Evolutionary conservation across 2,113 vertebrate species (phyloP).

Genomic region (Cyanocitta stelleri): DNA sequence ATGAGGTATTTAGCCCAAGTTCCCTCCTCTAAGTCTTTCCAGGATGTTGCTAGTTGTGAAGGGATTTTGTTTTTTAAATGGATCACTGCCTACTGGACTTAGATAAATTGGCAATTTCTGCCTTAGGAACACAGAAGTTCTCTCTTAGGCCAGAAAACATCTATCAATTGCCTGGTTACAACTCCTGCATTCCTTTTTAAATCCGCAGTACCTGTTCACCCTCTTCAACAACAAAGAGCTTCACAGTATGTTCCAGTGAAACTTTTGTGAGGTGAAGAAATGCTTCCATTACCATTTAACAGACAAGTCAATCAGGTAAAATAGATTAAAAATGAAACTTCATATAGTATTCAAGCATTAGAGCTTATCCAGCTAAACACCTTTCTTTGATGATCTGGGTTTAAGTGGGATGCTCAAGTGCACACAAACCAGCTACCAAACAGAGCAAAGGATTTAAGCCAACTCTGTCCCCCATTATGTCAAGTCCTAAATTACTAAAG

Average conservation of each 20-base stretch:
- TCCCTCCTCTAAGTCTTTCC: neutral
- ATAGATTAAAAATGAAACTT: neutral
- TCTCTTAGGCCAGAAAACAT: conserved; percentile 2
- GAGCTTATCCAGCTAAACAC: neutral
- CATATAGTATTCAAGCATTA: neutral
- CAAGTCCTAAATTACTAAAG: neutral
- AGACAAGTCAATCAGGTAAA: neutral
- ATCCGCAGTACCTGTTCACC: neutral
- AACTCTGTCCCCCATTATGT: neutral
- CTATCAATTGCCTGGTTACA: conserved; percentile 25
- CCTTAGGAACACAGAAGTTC: conserved; percentile 31
- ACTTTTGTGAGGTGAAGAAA: neutral
- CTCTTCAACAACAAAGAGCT: neutral
- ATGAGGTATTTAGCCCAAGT: neutral
- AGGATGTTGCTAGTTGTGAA: neutral
- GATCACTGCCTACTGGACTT: conserved; percentile 9
- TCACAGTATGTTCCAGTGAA: neutral
- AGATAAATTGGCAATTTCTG: conserved; percentile 45
- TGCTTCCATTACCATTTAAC: neutral
- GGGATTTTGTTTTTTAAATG: conserved; percentile 28
- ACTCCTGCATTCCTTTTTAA: neutral
- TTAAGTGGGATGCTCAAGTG: neutral
- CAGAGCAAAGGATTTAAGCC: neutral
- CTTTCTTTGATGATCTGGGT: neutral
- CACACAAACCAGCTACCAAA: neutral